Percentiles rank a stretch among this genome's conserved stretches.
phyloP scores from a whole-genome alignment of 92 coral and sea anemone genomes.

The Epizoanthus illoricatus region DNA sequence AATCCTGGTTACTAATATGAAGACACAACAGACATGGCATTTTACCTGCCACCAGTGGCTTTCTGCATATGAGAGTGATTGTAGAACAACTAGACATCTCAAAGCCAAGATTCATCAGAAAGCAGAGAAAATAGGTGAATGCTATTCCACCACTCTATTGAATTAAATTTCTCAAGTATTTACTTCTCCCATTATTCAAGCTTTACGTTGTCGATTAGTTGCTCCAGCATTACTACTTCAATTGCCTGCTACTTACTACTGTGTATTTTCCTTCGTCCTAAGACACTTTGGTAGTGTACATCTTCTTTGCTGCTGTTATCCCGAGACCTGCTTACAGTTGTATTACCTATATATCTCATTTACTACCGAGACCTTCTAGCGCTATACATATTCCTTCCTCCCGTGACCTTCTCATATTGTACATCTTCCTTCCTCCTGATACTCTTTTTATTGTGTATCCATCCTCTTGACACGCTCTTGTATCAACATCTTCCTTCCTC shows the following conservation, averaged over 20 bases:
- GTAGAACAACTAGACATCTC: conserved; percentile 69
- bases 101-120: conserved; percentile 78
- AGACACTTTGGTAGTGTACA: too few species aligned
- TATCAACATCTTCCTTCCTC: not conserved
- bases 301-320: not conserved
- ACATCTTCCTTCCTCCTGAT: not conserved
- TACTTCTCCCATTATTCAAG: not conserved
- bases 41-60: conserved; percentile 97
- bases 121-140: conserved; percentile 77
- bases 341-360: not conserved
- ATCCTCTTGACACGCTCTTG: not conserved
- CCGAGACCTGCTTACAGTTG: not conserved
- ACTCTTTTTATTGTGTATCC: too few species aligned
- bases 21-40: conserved; percentile 71
- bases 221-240: too few species aligned
- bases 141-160: not conserved
- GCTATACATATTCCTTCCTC: not conserved
- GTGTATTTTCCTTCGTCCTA: too few species aligned
- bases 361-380: not conserved
- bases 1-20: conserved; percentile 66
- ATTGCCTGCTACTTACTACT: too few species aligned
- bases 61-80: conserved; percentile 92
- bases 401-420: not conserved
- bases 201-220: too few species aligned
- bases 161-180: not conserved